These are phyloP conservation scores for Ageneiosus marmoratus DNA, from an alignment of 2,113 vertebrate genomes.

Conservation along the genomic window DNA sequence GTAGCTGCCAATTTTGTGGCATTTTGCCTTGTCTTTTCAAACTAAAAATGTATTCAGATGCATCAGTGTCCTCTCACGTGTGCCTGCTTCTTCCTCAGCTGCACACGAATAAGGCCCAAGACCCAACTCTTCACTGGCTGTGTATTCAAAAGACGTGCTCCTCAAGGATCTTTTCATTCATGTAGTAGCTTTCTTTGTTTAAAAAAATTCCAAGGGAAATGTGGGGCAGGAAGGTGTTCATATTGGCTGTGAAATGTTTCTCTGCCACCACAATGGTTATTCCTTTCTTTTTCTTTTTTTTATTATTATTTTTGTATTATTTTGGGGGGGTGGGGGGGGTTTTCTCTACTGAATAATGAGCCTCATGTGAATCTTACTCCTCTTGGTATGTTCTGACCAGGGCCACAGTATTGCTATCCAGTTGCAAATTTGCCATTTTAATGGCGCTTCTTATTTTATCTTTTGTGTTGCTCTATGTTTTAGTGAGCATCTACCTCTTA, in stretches of 20 bases:
- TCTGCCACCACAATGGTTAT: neutral
- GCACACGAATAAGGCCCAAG: slow-evolving; percentile 91
- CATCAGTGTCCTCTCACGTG: slow-evolving; percentile 92
- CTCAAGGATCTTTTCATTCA: slow-evolving; percentile 69
- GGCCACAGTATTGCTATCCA: slow-evolving; percentile 19
- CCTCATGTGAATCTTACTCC: slow-evolving; percentile 10
- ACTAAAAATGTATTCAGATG: slow-evolving; percentile 75
- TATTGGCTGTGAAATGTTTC: slow-evolving; percentile 44
- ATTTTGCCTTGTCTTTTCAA: slow-evolving; percentile 46
- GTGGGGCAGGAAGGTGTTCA: slow-evolving; percentile 5
- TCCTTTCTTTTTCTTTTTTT: neutral
- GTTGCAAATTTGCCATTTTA: slow-evolving; percentile 4
- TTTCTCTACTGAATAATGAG: slow-evolving; percentile 1
- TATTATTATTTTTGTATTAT: neutral
- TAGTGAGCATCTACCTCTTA: slow-evolving; percentile 21
- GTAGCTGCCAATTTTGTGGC: slow-evolving; percentile 38
- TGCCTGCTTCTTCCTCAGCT: slow-evolving; percentile 99
- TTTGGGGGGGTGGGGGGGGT: neutral
- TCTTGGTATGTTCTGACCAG: neutral
- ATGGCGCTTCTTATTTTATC: slow-evolving; percentile 1
- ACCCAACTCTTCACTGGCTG: slow-evolving; percentile 86
- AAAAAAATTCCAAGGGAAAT: slow-evolving; percentile 53
- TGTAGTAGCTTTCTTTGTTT: slow-evolving; percentile 74
- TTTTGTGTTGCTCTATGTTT: slow-evolving; percentile 13
- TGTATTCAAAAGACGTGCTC: slow-evolving; percentile 74